phyloP scores from a whole-genome alignment of 2,888 invertebrate genomes.

The Malthinus seriepunctatus region DNA sequence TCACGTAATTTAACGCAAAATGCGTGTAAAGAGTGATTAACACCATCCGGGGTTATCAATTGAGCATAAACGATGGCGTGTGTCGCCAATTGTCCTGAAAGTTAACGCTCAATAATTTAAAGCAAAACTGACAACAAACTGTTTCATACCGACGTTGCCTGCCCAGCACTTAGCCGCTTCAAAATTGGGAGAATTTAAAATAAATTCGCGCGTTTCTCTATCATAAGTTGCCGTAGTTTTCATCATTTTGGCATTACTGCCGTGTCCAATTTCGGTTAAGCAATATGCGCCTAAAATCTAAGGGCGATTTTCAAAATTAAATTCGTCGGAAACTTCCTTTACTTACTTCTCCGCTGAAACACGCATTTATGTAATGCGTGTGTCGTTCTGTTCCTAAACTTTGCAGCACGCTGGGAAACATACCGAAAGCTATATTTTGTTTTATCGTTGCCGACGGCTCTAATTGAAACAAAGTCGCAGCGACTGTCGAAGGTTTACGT shows the following conservation, averaged over 20 bases:
- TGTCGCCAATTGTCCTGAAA: constrained; percentile 75
- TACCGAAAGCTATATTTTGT: constrained; percentile 62
- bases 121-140: too few species aligned
- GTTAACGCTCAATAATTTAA: too few species aligned
- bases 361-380: constrained; percentile 57
- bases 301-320: background rate
- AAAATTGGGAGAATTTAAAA: constrained; percentile 76
- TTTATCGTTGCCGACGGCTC: constrained; percentile 69
- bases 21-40: constrained; percentile 82
- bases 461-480: constrained; percentile 62
- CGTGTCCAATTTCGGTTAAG: constrained; percentile 88
- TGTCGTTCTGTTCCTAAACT: constrained; percentile 70
- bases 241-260: constrained; percentile 88
- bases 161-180: constrained; percentile 86
- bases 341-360: constrained; percentile 44
- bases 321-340: background rate
- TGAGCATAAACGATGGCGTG: constrained; percentile 89
- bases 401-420: constrained; percentile 68
- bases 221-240: constrained; percentile 84
- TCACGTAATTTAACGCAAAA: constrained; percentile 89
- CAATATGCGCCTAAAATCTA: constrained; percentile 76
- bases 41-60: constrained; percentile 76
- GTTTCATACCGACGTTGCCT: constrained; percentile 69
- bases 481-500: constrained; percentile 55
- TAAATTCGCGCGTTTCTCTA: constrained; percentile 68